Base-by-base conservation (phyloP, 2,888 invertebrate species). In the Eilema sororculum region DNA sequence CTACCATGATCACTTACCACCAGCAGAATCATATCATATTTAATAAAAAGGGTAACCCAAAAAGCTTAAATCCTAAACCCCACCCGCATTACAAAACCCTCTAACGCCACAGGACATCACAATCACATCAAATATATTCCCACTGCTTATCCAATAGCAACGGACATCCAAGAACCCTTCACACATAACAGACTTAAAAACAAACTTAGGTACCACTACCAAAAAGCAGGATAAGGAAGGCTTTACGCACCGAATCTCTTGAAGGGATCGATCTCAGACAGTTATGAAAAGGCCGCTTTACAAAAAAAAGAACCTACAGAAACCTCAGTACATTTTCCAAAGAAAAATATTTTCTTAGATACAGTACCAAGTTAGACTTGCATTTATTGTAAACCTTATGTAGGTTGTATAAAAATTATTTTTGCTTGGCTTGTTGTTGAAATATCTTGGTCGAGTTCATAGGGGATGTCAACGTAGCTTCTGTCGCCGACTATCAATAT, bases 401-500 rank as follows among this genome's bases (percentile, higher is more conserved):
- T 1, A 8, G 20, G 60, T 3, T 78, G 2, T 8, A 71, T 86
- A 90, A 84, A 84, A 82, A 79, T 78, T 74, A 20, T 46, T 69
- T 25, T 74, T 33, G 65, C 25, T 68, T 71, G 67, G 57, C 60
- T 22, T 30, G 69, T n/a, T 76, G 77, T 72, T 71, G 78, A 78
- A 78, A 75, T 78, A 68, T 62, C 41, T 56, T 73, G 72, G 78
- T 70, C 66, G 82, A 82, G n/a, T 84, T 83, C 85, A 84, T 83
- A 85, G 91, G 92, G 92, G 89, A 89, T 81, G 90, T 89, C 90
- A 87, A 86, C 79, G 85, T 77, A 81, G 84, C 81, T 85, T 83
- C 89, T 93, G 94, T 94, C 94, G 91, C 88, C 92, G 91, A 89
- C 94, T 94, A 94, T 94, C 94, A 94, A 94, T 94, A 93, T 93